A percentile compares a stretch with the other conserved stretches of the same genome.
Evolutionary conservation across 2,797 vertebrate species (phyloP).

Genomic region (Pangasius larnaudii): DNA sequence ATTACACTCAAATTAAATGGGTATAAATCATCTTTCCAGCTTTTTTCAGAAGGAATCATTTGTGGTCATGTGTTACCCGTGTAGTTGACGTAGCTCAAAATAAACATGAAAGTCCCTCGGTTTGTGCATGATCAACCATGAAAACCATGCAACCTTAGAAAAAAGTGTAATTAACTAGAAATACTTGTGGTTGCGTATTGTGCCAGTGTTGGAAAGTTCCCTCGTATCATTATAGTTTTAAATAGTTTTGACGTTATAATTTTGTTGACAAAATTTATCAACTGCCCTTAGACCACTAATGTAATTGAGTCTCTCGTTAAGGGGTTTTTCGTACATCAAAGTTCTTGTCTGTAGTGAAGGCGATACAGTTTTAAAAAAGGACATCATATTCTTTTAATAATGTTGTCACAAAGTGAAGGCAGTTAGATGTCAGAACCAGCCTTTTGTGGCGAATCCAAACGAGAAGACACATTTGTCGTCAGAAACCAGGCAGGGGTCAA

Average conservation of each 20-base stretch:
- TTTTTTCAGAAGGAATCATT: neutral
- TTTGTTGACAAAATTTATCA: neutral
- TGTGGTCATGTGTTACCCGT: too few relatives aligned
- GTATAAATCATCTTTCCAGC: neutral
- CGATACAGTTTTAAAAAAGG: neutral
- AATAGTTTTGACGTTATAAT: neutral
- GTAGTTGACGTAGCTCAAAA: neutral
- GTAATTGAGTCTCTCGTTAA: neutral
- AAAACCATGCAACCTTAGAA: neutral
- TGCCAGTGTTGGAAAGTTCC: neutral
- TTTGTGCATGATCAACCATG: neutral
- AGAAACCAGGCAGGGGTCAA: neutral
- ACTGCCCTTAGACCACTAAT: neutral
- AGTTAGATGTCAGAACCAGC: neutral
- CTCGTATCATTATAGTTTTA: neutral
- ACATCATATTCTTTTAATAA: neutral
- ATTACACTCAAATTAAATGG: neutral
- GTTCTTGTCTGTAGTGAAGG: neutral
- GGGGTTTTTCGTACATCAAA: neutral
- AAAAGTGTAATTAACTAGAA: neutral
- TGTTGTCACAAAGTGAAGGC: neutral
- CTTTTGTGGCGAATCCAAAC: neutral
- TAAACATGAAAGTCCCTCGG: neutral
- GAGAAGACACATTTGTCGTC: neutral
- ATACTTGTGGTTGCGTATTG: neutral